Conservation (phyloP, 2,888 invertebrate species). For the Heteropelma amictum region DNA sequence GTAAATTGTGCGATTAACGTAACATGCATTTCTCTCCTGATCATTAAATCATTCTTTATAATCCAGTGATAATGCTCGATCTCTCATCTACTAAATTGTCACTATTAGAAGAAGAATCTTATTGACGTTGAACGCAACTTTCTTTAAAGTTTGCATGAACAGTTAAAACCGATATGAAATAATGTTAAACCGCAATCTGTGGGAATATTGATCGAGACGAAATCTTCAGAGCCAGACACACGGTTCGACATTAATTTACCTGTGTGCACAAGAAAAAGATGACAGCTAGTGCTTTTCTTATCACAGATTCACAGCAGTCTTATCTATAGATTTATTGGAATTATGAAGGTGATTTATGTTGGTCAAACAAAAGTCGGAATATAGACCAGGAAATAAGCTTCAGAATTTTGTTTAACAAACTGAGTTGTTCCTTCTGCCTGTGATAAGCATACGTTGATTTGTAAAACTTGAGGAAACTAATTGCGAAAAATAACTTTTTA, state of each 20-base stretch:
- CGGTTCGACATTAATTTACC: no score
- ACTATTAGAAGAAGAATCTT: background rate
- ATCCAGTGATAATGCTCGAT: background rate
- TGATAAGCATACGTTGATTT: no score
- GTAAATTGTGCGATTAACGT: no score
- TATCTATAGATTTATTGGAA: background rate
- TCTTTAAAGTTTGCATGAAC: no score
- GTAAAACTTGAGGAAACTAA: no score
- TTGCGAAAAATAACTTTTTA: no score
- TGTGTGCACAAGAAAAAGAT: background rate
- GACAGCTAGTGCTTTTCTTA: background rate
- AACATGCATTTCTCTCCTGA: no score
- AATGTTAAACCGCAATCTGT: no score
- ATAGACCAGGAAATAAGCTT: background rate
- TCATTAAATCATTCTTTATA: no score
- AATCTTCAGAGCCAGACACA: no score
- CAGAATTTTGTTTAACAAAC: background rate
- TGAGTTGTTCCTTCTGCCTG: no score
- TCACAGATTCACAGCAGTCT: background rate
- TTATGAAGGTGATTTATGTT: background rate
- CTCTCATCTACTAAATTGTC: background rate
- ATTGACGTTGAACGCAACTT: background rate
- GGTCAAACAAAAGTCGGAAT: background rate
- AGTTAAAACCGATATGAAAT: no score
- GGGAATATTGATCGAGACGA: background rate